phyloP scores from a whole-genome alignment of 1,140 invertebrate genomes.

The Neodiprion lecontei region DNA sequence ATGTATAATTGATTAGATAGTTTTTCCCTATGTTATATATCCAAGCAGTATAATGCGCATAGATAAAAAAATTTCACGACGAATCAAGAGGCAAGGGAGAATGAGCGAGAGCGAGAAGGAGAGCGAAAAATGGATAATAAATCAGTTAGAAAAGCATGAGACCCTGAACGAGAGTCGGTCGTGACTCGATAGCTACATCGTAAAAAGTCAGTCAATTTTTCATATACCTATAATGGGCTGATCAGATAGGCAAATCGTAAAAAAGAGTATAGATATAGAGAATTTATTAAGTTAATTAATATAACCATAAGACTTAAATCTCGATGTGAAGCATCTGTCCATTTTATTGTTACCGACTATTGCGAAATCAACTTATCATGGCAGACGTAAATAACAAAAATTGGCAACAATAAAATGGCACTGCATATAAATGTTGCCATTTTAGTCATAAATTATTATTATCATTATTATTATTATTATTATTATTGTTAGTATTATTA shows the following conservation, averaged over 20 bases:
- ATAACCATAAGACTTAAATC: conserved; percentile 8
- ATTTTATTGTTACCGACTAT: conserved; percentile 6
- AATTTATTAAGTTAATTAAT: conserved; percentile 4
- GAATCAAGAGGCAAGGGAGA: too few species aligned
- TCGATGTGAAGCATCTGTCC: conserved; percentile 9
- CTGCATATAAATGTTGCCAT: conserved; percentile 32
- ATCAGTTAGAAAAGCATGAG: too few species aligned
- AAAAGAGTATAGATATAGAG: too few species aligned
- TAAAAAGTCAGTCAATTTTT: too few species aligned
- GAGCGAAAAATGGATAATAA: too few species aligned
- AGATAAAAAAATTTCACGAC: too few species aligned
- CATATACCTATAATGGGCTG: too few species aligned
- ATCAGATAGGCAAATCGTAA: too few species aligned
- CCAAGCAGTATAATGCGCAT: background rate
- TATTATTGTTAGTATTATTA: conserved; percentile 28
- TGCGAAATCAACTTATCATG: background rate
- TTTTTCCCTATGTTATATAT: background rate
- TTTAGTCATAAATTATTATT: conserved; percentile 19
- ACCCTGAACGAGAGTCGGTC: too few species aligned
- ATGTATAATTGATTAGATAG: background rate
- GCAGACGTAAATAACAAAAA: background rate
- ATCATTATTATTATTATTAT: conserved; percentile 18
- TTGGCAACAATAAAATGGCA: conserved; percentile 3
- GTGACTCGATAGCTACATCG: too few species aligned
- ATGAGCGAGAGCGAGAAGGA: too few species aligned